Evolutionary conservation across 2,888 invertebrate genomes (phyloP), one percentile per base, ranked within the genome.

Genomic region (Drosophila monieri): DNA sequence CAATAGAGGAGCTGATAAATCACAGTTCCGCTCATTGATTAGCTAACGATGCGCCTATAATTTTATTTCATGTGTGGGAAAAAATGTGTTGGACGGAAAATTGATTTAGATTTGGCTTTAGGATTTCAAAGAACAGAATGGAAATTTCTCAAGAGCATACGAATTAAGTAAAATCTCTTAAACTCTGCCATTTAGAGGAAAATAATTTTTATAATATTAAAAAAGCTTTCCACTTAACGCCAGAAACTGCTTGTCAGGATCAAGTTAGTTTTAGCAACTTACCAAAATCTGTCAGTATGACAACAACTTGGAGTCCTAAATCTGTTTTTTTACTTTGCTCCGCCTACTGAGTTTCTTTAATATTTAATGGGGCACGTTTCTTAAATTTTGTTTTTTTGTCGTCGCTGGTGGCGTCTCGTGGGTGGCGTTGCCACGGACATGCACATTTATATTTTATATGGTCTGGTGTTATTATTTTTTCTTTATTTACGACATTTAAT

Each of bases 401-500:
- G 10, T 43, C 8, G 27, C 9, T 27, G 27, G 15, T 12, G 9
- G 15, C 25, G 58, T 49, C 61, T 52, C 70, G 51, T 27, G 70
- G 54, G 54, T 54, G 52, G 52, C 58, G 56, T 65, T 30, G 43
- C 21, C 35, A 27, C n/a, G 53, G 44, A 37, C 27, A 27, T 47
- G 14, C 52, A 70, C 61, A 53, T 48, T 30, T 47, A 56, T 70
- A 18, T 52, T 57, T 43, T 75, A 61, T 61, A 52, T 52, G 49
- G 57, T 55, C 54, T 32, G 37, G 51, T 61, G 44, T 39, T 69
- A 62, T 62, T 65, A 57, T 73, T 52, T 46, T 58, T 68, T 58
- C 54, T 68, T 81, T 85, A 81, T 81, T 81, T 83, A 85, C 85
- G 78, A 65, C 76, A 76, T 73, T 81, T 79, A 79, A 78, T 83